Evolutionary conservation across 2,888 invertebrate species (phyloP).

Genomic region (Trilocha varians): DNA sequence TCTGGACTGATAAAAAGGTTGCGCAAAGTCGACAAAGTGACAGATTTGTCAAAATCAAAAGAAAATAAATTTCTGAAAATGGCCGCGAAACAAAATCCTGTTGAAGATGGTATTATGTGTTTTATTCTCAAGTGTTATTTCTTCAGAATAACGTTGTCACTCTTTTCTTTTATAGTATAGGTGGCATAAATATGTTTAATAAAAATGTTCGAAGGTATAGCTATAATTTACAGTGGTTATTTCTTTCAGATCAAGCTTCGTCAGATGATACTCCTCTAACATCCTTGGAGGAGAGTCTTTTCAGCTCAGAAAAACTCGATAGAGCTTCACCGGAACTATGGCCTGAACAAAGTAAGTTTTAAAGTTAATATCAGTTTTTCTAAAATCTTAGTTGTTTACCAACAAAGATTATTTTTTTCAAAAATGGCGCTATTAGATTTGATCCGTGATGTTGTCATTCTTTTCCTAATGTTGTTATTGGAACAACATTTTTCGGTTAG

Average conservation of each 20-base stretch:
- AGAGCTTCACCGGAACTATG: conserved; percentile 96
- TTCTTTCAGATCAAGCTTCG: conserved; percentile 50
- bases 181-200: too few relatives aligned
- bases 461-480: conserved; percentile 25
- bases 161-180: too few relatives aligned
- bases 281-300: conserved; percentile 80
- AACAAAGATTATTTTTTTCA: conserved; percentile 31
- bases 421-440: conserved; percentile 56
- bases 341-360: conserved; percentile 92
- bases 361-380: conserved; percentile 1
- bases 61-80: conserved; percentile 49
- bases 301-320: conserved; percentile 93
- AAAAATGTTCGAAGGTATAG: too few relatives aligned
- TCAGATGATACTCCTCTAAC: conserved; percentile 67
- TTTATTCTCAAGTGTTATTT: not conserved
- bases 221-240: conserved; percentile 6
- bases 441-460: conserved; percentile 53
- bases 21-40: too few relatives aligned
- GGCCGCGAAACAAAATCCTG: conserved; percentile 78
- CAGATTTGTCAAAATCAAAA: conserved; percentile 23
- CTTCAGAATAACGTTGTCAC: too few relatives aligned
- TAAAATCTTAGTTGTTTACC: conserved; percentile 5
- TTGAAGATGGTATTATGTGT: conserved; percentile 70
- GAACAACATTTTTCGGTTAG: conserved; percentile 45
- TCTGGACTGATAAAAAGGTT: too few relatives aligned